Conservation (phyloP, 2,113 vertebrate species). For the Pristiophorus japonicus region DNA sequence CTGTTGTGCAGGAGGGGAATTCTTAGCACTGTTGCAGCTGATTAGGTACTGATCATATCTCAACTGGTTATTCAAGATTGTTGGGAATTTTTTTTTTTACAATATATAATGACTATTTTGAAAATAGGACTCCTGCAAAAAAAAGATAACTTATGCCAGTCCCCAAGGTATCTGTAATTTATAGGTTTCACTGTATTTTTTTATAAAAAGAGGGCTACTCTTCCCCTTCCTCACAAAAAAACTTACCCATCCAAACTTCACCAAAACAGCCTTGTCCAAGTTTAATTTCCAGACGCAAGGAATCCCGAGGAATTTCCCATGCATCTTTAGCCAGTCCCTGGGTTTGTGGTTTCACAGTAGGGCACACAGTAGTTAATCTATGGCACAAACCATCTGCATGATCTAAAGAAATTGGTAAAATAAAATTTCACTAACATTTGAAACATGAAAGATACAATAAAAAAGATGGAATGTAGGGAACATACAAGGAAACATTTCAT, state of each 20-base stretch:
- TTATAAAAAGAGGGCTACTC: not conserved
- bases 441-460: not conserved
- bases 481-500: not conserved
- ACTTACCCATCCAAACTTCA: constrained; percentile 99
- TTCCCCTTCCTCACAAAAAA: not conserved
- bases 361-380: constrained; percentile 88
- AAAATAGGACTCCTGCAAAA: not conserved
- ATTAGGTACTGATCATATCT: not conserved
- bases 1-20: not conserved
- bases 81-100: too few relatives aligned
- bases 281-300: constrained; percentile 87
- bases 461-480: not conserved
- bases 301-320: constrained; percentile 96
- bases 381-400: constrained; percentile 94
- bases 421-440: constrained; percentile 37
- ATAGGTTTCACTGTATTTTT: not conserved
- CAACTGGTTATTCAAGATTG: not conserved
- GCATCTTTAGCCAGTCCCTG: constrained; percentile 95
- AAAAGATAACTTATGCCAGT: not conserved
- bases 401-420: constrained; percentile 60
- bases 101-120: not conserved
- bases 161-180: not conserved
- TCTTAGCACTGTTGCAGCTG: not conserved
- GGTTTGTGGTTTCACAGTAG: constrained; percentile 96
- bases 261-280: constrained; percentile 97